Evolutionary conservation across 2,888 invertebrate genomes (phyloP).

Genomic region (Epicampocera succincta): DNA sequence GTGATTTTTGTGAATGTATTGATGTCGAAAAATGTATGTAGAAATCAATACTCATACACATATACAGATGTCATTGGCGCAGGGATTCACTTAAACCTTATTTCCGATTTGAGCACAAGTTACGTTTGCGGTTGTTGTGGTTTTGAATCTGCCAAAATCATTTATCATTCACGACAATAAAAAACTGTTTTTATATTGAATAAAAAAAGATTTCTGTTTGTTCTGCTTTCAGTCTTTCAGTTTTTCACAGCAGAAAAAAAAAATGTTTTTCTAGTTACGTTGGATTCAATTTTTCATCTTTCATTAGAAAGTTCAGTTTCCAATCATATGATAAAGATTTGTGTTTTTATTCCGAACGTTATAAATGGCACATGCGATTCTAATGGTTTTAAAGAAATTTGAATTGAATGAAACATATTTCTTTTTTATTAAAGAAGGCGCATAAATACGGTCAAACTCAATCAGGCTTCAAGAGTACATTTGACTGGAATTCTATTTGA

Average conservation of each 20-base stretch:
- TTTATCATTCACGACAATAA: constrained; percentile 60
- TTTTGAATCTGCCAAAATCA: constrained; percentile 55
- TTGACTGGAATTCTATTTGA: no score
- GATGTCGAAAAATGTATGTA: not conserved
- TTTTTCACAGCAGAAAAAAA: not conserved
- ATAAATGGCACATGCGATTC: constrained; percentile 36
- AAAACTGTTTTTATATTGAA: constrained; percentile 20
- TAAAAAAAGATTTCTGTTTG: constrained; percentile 8
- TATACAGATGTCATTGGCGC: constrained; percentile 50
- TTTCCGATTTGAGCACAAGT: constrained; percentile 40
- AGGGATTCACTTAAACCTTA: constrained; percentile 27
- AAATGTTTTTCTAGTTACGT: constrained; percentile 4
- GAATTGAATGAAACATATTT: not conserved
- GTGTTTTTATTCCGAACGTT: not conserved
- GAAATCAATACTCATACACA: constrained; percentile 22
- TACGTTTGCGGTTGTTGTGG: constrained; percentile 62
- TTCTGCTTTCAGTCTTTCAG: not conserved
- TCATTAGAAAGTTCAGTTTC: constrained; percentile 13
- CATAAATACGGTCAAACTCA: no score
- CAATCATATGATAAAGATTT: no score
- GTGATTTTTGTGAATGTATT: not conserved
- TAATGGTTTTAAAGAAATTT: constrained; percentile 10
- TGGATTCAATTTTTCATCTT: constrained; percentile 2
- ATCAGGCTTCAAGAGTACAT: no score
- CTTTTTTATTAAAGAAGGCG: no score